A percentile compares a stretch with the other conserved stretches of the same genome.
Evolutionary conservation across 92 coral and sea anemone species (phyloP).

Genomic region (Actinernus sp.): DNA sequence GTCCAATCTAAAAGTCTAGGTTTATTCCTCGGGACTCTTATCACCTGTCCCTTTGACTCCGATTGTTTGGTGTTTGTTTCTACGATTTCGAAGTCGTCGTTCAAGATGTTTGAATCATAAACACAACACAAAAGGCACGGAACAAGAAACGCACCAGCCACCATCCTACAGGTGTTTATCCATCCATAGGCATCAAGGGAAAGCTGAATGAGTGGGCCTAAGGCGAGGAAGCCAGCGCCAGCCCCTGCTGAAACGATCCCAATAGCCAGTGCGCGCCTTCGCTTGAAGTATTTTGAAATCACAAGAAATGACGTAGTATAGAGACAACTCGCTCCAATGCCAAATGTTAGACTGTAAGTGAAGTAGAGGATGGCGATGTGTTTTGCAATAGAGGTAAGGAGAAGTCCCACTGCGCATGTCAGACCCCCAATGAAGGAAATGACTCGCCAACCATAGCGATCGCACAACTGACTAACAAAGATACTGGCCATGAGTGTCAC

Average conservation of each 20-base stretch:
- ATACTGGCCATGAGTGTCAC: slow-evolving; percentile 35
- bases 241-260: slow-evolving; percentile 50
- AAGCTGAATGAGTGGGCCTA: slow-evolving; percentile 49
- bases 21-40: not conserved
- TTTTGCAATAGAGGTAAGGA: slow-evolving; percentile 53
- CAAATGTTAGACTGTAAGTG: slow-evolving; percentile 52
- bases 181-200: slow-evolving; percentile 30
- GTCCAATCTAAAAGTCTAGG: slow-evolving; percentile 17
- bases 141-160: slow-evolving; percentile 25
- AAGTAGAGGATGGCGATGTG: slow-evolving; percentile 27
- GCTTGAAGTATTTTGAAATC: slow-evolving; percentile 26
- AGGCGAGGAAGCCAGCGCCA: slow-evolving; percentile 41
- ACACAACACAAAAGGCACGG: slow-evolving; percentile 17
- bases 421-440: slow-evolving; percentile 59
- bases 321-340: slow-evolving; percentile 51
- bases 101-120: slow-evolving; percentile 12
- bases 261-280: slow-evolving; percentile 41
- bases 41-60: not conserved
- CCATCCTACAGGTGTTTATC: slow-evolving; percentile 30
- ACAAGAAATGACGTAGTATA: slow-evolving; percentile 36
- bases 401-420: slow-evolving; percentile 44
- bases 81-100: not conserved
- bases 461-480: slow-evolving; percentile 40
- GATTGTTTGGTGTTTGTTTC: not conserved
- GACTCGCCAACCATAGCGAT: slow-evolving; percentile 59